Evolutionary conservation across 2,888 invertebrate species (phyloP).

Genomic region (Cantharis nigra): DNA sequence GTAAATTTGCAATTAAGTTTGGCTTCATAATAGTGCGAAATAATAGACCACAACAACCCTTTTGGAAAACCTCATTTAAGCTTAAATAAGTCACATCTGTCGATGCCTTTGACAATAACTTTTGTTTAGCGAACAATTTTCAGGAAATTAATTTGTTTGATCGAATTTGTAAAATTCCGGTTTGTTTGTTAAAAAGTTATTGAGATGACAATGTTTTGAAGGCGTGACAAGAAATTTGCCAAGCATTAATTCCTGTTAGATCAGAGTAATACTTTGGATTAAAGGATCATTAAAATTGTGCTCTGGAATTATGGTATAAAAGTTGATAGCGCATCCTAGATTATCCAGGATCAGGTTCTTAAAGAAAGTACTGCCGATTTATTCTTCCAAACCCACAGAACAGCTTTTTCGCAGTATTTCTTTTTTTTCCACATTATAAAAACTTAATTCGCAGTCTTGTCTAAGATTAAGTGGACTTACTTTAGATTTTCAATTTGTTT

Average conservation of each 20-base stretch:
- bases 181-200: constrained; percentile 35
- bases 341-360: constrained; percentile 55
- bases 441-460: constrained; percentile 21
- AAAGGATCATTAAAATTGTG: constrained; percentile 58
- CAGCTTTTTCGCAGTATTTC: constrained; percentile 17
- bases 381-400: constrained; percentile 31
- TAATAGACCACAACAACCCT: constrained; percentile 29
- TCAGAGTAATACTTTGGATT: constrained; percentile 57
- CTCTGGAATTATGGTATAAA: constrained; percentile 58
- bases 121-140: constrained; percentile 14
- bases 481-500: background rate
- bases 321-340: constrained; percentile 59
- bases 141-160: background rate
- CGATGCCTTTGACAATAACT: constrained; percentile 37
- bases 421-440: constrained; percentile 14
- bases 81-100: constrained; percentile 47
- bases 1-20: constrained; percentile 16
- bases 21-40: constrained; percentile 20
- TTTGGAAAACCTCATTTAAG: constrained; percentile 42
- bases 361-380: constrained; percentile 50
- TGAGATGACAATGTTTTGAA: constrained; percentile 45
- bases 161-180: constrained; percentile 8
- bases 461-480: constrained; percentile 10
- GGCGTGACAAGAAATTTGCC: constrained; percentile 53
- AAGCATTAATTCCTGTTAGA: constrained; percentile 56